Percentiles rank a stretch among this genome's conserved stretches.
Conservation (phyloP, 37 sponge, comb jelly and placozoan species). For the Diacarnus erythraeanus region DNA sequence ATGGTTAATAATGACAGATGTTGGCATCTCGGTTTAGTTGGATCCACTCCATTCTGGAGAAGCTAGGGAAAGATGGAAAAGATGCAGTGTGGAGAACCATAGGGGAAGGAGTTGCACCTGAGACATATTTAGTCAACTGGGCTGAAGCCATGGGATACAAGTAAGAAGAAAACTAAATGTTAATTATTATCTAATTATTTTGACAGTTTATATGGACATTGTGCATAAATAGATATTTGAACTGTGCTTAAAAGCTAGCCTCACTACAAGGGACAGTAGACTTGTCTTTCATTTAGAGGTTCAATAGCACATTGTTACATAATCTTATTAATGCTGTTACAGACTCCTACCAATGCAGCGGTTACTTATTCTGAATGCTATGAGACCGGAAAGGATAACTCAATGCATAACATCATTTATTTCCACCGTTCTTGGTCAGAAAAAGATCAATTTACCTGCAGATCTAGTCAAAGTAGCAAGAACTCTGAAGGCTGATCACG, state of each 20-base stretch:
- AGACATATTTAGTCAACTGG: constrained; percentile 21
- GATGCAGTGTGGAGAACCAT: constrained; percentile 67
- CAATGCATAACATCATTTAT: constrained; percentile 45
- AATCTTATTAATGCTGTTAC: not conserved
- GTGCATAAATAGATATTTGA: not conserved
- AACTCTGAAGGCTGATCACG: not conserved
- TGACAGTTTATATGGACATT: too few species aligned
- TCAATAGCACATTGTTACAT: too few species aligned
- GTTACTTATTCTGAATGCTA: constrained; percentile 43
- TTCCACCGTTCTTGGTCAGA: constrained; percentile 33
- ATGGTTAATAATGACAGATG: constrained; percentile 19
- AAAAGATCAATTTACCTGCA: constrained; percentile 5
- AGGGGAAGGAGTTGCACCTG: constrained; percentile 60
- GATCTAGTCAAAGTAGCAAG: constrained; percentile 26
- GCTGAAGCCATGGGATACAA: constrained; percentile 33
- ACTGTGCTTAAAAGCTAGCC: not conserved
- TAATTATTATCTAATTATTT: too few species aligned
- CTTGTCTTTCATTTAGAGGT: too few species aligned
- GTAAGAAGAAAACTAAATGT: constrained; percentile 33
- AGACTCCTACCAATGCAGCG: constrained; percentile 65
- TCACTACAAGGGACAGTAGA: too few species aligned
- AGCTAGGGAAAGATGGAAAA: constrained; percentile 53
- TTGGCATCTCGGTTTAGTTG: constrained; percentile 36
- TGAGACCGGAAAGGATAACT: constrained; percentile 68
- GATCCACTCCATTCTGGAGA: constrained; percentile 34